Evolutionary conservation across 2,888 invertebrate genomes (phyloP).

Genomic region (Hemistola chrysoprasaria): DNA sequence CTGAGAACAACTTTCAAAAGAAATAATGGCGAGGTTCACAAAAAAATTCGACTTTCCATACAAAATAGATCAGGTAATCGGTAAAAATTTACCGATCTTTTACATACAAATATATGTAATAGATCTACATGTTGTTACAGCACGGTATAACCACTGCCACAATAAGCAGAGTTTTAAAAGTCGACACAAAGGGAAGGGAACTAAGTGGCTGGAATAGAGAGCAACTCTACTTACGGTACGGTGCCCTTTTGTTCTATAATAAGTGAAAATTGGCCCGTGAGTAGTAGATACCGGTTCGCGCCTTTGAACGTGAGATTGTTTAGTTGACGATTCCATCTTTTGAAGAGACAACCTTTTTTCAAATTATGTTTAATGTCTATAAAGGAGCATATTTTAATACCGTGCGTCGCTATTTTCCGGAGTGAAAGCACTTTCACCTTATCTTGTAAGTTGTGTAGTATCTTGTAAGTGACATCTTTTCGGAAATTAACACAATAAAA

Average conservation of each 20-base stretch:
- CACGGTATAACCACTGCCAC: conserved; percentile 27
- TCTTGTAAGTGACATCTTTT: no score
- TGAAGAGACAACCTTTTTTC: no score
- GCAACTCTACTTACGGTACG: conserved; percentile 54
- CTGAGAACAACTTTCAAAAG: no score
- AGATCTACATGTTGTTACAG: conserved; percentile 20
- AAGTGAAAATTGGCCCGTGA: conserved; percentile 59
- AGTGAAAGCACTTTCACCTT: no score
- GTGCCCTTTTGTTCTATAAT: conserved; percentile 53
- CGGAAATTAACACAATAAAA: no score
- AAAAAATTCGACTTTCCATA: no score
- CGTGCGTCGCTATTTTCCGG: no score
- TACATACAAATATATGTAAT: conserved; percentile 5
- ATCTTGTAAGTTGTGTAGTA: no score
- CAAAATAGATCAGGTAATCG: no score
- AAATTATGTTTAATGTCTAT: no score
- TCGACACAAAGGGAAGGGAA: conserved; percentile 53
- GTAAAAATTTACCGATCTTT: not conserved
- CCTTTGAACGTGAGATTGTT: conserved; percentile 45
- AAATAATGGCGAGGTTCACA: no score
- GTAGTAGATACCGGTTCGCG: conserved; percentile 46
- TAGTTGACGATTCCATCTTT: conserved; percentile 5
- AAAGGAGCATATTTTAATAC: no score
- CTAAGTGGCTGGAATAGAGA: conserved; percentile 61
- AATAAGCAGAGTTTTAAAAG: conserved; percentile 50